phyloP scores from a whole-genome alignment of 2,113 vertebrate species.

The Anhinga anhinga region DNA sequence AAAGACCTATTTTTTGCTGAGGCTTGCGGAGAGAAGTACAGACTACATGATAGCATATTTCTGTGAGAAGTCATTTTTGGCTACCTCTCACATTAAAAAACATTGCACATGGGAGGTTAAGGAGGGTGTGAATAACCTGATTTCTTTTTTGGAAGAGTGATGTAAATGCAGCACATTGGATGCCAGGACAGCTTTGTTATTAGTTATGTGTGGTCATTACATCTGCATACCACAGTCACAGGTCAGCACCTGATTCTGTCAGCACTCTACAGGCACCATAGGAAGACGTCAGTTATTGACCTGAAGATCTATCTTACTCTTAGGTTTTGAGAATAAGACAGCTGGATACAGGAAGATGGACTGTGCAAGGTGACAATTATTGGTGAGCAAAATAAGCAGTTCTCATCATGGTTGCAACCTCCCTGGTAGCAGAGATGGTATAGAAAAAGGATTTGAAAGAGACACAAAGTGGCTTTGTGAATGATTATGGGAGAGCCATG shows the following conservation, averaged over 20 bases:
- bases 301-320: not conserved
- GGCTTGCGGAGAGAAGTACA: not conserved
- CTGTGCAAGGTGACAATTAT: not conserved
- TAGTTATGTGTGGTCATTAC: not conserved
- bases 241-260: not conserved
- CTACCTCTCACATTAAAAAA: not conserved
- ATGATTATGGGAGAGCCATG: not conserved
- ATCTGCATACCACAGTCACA: not conserved
- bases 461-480: not conserved
- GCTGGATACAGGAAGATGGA: not conserved
- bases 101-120: not conserved
- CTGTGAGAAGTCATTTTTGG: not conserved
- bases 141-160: not conserved
- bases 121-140: not conserved
- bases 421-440: not conserved
- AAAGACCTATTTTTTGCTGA: not conserved
- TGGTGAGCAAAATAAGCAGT: not conserved
- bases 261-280: not conserved
- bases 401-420: not conserved
- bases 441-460: not conserved
- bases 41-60: not conserved
- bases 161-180: rapidly evolving
- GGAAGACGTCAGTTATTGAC: not conserved
- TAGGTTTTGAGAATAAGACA: not conserved
- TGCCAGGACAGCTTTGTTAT: not conserved